Conservation (phyloP, 2,113 vertebrate genomes). For the Notiomystis cincta region DNA sequence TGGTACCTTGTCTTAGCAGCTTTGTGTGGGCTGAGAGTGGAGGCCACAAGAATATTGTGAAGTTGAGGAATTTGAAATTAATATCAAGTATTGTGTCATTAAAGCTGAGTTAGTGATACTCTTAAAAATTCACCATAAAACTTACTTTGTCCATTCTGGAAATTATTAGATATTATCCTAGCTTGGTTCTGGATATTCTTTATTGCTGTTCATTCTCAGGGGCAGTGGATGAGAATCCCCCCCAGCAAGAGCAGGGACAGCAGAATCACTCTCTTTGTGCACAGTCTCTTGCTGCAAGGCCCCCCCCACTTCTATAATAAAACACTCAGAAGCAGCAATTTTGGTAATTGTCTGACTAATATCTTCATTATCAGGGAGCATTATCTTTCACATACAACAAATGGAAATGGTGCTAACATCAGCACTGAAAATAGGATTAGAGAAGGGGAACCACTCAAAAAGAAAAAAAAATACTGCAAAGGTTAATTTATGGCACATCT, state of each 20-base stretch:
- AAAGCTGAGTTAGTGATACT: background rate
- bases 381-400: background rate
- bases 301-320: background rate
- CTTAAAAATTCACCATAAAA: background rate
- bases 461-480: background rate
- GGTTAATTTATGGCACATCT: background rate
- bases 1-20: background rate
- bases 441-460: background rate
- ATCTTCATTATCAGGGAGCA: background rate
- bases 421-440: background rate
- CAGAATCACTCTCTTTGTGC: background rate
- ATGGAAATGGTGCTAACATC: background rate
- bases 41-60: background rate
- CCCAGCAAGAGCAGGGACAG: background rate
- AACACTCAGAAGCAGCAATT: background rate
- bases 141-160: slow-evolving; percentile 9
- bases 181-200: background rate
- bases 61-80: slow-evolving; percentile 5
- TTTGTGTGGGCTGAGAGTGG: background rate
- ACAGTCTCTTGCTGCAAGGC: background rate
- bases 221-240: background rate
- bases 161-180: slow-evolving; percentile 37
- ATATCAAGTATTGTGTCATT: background rate
- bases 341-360: background rate
- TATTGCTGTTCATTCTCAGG: background rate